Percentiles rank a stretch among this genome's conserved stretches.
Conservation (phyloP, 2,888 invertebrate genomes). For the Sesia apiformis region DNA sequence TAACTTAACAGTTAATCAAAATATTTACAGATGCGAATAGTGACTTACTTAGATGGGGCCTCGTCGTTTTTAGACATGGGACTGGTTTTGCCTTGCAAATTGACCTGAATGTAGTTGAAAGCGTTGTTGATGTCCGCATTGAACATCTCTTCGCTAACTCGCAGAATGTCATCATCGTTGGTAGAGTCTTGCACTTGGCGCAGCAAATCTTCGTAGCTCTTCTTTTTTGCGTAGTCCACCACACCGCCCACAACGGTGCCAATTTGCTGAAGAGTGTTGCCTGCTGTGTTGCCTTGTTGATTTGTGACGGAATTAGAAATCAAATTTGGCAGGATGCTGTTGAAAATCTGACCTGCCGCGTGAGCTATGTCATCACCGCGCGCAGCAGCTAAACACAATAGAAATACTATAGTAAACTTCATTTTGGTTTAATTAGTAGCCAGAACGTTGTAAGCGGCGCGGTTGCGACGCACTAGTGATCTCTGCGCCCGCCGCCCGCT, state of each 20-base stretch:
- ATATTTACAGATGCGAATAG: constrained; percentile 1
- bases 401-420: constrained; percentile 41
- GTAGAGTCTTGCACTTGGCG: constrained; percentile 67
- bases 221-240: constrained; percentile 64
- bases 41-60: constrained; percentile 82
- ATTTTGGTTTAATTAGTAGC: constrained; percentile 29
- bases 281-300: constrained; percentile 53
- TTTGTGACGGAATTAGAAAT: constrained; percentile 51
- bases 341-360: constrained; percentile 64
- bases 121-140: constrained; percentile 84
- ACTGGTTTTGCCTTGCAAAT: constrained; percentile 83
- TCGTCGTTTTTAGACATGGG: constrained; percentile 81
- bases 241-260: constrained; percentile 67
- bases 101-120: constrained; percentile 79
- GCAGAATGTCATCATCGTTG: constrained; percentile 78
- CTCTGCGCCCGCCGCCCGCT: constrained; percentile 41
- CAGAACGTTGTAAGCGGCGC: constrained; percentile 47
- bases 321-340: constrained; percentile 55
- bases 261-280: constrained; percentile 55
- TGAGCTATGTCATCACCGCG: constrained; percentile 53
- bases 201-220: constrained; percentile 60
- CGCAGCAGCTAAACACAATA: constrained; percentile 36
- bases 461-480: constrained; percentile 63
- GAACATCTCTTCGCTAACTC: constrained; percentile 82
- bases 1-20: neutral